Evolutionary conservation across 2,888 invertebrate species (phyloP).

Genomic region (Spicauda simplicius): DNA sequence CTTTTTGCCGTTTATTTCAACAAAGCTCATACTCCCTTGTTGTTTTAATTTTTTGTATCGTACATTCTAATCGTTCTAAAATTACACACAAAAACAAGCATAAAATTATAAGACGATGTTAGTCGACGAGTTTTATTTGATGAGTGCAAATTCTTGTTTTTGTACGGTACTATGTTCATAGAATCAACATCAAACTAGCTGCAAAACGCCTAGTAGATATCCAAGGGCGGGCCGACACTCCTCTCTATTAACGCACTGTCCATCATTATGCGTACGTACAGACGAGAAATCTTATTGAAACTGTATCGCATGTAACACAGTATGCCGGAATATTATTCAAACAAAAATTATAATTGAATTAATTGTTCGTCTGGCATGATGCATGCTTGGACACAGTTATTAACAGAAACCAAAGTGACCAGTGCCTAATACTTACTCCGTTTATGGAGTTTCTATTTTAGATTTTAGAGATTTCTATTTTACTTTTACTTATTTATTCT

Average conservation of each 20-base stretch:
- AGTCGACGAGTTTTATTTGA: not conserved
- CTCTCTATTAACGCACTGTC: conserved; percentile 72
- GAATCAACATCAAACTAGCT: conserved; percentile 16
- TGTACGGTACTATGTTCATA: not conserved
- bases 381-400: too few relatives aligned
- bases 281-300: conserved; percentile 44
- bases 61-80: not conserved
- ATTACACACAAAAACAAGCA: not conserved
- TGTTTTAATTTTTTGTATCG: not conserved
- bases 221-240: conserved; percentile 75
- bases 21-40: too few relatives aligned
- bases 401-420: too few relatives aligned
- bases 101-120: not conserved
- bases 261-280: conserved; percentile 44
- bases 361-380: too few relatives aligned
- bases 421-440: too few relatives aligned
- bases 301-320: conserved; percentile 32
- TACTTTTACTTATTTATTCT: too few relatives aligned
- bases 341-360: too few relatives aligned
- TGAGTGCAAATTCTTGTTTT: not conserved
- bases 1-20: too few relatives aligned
- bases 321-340: not conserved
- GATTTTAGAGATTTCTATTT: too few relatives aligned
- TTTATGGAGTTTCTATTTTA: too few relatives aligned
- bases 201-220: conserved; percentile 30